Conservation (phyloP, 2,797 vertebrate genomes). For the Acipenser transmontanus region DNA sequence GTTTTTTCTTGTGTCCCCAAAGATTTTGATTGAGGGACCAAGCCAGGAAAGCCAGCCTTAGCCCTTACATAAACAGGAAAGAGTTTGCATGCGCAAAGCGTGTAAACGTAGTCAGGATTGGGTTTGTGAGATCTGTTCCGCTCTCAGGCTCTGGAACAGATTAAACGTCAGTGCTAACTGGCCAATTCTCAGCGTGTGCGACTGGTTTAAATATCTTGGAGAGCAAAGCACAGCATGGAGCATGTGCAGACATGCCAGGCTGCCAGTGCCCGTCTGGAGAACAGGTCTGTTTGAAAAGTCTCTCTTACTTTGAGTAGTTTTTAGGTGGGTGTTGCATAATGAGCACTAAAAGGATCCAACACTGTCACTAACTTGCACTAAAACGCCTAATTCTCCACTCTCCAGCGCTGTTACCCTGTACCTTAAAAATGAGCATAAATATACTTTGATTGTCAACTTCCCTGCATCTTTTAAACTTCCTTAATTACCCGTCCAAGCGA, state of each 20-base stretch:
- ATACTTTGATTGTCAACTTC: too few species aligned
- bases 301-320: not conserved
- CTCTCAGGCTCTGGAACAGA: constrained; percentile 6
- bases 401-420: too few species aligned
- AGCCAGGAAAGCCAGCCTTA: not conserved
- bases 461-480: too few species aligned
- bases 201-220: not conserved
- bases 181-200: not conserved
- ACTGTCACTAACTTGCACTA: too few species aligned
- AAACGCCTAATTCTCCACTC: too few species aligned
- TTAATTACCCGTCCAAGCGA: too few species aligned
- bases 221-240: not conserved
- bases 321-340: too few species aligned
- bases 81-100: not conserved
- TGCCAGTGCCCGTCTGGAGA: constrained; percentile 36
- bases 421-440: too few species aligned
- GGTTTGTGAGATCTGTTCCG: constrained; percentile 2
- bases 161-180: constrained; percentile 7
- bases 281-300: constrained; percentile 17
- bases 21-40: too few species aligned
- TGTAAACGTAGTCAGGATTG: not conserved
- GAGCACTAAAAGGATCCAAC: too few species aligned
- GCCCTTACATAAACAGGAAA: not conserved
- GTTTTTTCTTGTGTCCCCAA: too few species aligned
- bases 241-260: constrained; percentile 21